Evolutionary conservation across 2,113 vertebrate species (phyloP).

Genomic region (Pangasianodon hypophthalmus): DNA sequence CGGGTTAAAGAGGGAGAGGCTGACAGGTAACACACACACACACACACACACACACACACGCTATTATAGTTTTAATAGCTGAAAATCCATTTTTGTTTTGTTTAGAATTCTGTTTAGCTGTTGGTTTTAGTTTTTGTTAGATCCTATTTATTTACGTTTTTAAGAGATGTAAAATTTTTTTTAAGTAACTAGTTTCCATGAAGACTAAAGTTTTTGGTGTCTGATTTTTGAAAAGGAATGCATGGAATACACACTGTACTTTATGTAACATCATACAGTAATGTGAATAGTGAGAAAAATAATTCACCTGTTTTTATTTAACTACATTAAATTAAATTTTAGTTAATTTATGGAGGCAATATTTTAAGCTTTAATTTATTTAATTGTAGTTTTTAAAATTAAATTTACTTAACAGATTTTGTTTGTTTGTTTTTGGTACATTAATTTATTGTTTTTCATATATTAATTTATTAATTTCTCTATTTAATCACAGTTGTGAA

Average conservation of each 20-base stretch:
- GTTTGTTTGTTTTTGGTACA: background rate
- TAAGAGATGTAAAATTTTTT: background rate
- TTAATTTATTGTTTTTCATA: background rate
- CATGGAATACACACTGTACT: background rate
- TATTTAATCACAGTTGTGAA: background rate
- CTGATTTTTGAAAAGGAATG: too few relatives aligned
- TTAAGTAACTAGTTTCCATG: background rate
- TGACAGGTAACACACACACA: constrained; percentile 81
- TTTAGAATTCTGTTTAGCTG: background rate
- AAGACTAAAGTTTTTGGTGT: background rate
- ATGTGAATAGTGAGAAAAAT: background rate
- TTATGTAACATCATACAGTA: background rate
- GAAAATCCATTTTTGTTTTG: background rate
- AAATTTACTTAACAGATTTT: too few relatives aligned
- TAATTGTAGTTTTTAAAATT: too few relatives aligned
- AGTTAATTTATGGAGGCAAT: background rate
- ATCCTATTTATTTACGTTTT: background rate
- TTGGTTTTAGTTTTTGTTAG: background rate
- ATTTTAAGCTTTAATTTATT: background rate
- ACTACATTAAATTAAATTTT: background rate
- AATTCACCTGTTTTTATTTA: background rate
- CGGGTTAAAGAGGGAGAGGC: constrained; percentile 89
- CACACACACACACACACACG: constrained; percentile 10
- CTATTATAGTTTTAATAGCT: background rate
- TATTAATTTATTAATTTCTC: background rate